phyloP scores from a whole-genome alignment of 2,888 invertebrate genomes.

The Stramonita haemastoma region DNA sequence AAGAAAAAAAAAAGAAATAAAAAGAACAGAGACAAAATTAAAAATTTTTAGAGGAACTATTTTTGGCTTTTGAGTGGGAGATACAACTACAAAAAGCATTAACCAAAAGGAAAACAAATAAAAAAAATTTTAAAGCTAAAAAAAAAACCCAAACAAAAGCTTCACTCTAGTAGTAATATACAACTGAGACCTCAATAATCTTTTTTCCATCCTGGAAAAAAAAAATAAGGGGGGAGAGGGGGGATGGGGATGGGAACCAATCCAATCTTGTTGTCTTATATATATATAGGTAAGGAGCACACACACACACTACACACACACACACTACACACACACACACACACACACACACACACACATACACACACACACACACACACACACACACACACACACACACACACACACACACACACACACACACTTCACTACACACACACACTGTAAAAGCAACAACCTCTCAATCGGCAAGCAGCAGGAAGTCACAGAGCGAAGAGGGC shows the following conservation, averaged over 20 bases:
- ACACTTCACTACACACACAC: neutral
- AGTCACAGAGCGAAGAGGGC: conserved; percentile 40
- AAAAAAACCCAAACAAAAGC: neutral
- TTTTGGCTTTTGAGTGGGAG: too few species aligned
- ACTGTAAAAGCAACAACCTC: neutral
- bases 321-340: neutral
- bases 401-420: conserved; percentile 16
- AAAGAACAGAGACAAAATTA: too few species aligned
- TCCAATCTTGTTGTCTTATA: neutral
- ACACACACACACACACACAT: conserved; percentile 11
- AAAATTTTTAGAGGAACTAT: too few species aligned
- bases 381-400: conserved; percentile 27
- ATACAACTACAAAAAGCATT: too few species aligned
- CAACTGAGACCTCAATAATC: too few species aligned
- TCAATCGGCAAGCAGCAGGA: conserved; percentile 32
- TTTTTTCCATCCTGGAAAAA: too few species aligned
- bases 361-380: conserved; percentile 26
- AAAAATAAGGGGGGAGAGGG: too few species aligned
- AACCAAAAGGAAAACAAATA: too few species aligned
- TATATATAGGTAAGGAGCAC: neutral
- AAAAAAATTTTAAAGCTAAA: too few species aligned
- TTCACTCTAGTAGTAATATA: too few species aligned
- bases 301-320: neutral
- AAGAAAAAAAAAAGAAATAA: too few species aligned
- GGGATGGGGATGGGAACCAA: too few species aligned